A percentile compares a stretch with the other conserved stretches of the same genome.
Evolutionary conservation across 2,888 invertebrate species (phyloP).

Genomic region (Conus canariensis): DNA sequence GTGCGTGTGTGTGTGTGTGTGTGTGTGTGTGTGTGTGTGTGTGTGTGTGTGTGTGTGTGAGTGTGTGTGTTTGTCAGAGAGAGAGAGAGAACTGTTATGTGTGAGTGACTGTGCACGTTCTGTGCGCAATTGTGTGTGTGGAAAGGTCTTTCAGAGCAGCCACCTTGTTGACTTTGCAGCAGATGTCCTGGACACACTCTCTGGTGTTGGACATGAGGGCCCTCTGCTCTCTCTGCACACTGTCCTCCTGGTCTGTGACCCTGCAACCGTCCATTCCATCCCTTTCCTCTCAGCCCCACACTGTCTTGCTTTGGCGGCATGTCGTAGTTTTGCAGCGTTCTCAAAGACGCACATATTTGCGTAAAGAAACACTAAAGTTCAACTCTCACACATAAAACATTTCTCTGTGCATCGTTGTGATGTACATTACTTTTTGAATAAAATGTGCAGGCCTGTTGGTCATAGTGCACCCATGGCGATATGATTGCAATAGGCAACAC

Average conservation of each 20-base stretch:
- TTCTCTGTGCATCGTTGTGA: no score
- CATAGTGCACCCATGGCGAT: no score
- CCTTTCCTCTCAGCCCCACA: not conserved
- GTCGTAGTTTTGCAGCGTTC: no score
- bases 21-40: not conserved
- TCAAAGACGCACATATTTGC: no score
- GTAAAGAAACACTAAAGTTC: no score
- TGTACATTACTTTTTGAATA: no score
- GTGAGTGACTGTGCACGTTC: not conserved
- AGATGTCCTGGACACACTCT: constrained; percentile 82
- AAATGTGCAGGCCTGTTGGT: no score
- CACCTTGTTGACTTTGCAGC: constrained; percentile 84
- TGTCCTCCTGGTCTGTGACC: not conserved
- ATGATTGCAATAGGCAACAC: no score
- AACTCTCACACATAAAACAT: no score
- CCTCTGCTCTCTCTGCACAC: constrained; percentile 69
- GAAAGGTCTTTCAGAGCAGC: not conserved
- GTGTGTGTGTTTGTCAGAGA: not conserved
- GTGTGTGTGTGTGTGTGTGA: not conserved
- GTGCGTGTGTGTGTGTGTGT: not conserved
- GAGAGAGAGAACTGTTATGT: not conserved
- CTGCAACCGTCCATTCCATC: not conserved
- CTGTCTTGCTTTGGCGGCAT: no score
- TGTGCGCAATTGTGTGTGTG: not conserved
- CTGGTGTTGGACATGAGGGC: constrained; percentile 79